A percentile compares a stretch with the other conserved stretches of the same genome.
Evolutionary conservation across 1,140 invertebrate species (phyloP).

Genomic region (Stegodyphus mimosarum): DNA sequence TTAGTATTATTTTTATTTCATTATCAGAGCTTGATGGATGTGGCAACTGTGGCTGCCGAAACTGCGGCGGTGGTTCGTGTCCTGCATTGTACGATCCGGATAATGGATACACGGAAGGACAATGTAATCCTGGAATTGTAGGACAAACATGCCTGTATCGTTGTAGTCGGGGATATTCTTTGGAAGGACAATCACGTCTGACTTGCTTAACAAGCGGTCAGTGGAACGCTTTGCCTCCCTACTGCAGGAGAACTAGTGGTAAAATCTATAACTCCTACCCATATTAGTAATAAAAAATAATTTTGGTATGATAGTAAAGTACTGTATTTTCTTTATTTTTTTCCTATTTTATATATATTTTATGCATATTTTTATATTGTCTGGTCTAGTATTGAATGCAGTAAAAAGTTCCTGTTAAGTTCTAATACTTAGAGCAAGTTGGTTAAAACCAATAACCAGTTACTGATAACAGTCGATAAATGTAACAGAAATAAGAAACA

Average conservation of each 20-base stretch:
- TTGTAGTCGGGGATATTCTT: conserved; percentile 38
- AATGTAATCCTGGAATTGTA: conserved; percentile 47
- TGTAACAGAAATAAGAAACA: too few species aligned
- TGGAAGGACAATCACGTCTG: conserved; percentile 10
- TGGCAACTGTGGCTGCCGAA: not conserved
- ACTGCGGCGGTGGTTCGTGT: conserved; percentile 9
- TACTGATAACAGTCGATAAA: too few species aligned
- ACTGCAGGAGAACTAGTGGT: conserved; percentile 46
- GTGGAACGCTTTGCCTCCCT: conserved; percentile 37
- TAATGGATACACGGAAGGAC: conserved; percentile 31
- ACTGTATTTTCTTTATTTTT: too few species aligned
- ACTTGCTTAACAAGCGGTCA: conserved; percentile 45
- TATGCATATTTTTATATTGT: too few species aligned
- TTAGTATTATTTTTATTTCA: not conserved
- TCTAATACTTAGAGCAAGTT: too few species aligned
- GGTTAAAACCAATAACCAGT: too few species aligned
- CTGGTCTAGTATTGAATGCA: too few species aligned
- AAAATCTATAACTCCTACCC: not conserved
- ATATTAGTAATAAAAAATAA: too few species aligned
- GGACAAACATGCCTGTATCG: conserved; percentile 30
- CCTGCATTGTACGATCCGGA: conserved; percentile 9
- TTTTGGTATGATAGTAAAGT: too few species aligned
- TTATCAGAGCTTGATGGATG: conserved; percentile 22
- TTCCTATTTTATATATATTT: too few species aligned
- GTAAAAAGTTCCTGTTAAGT: too few species aligned